Conservation (phyloP, 2,888 invertebrate species). For the Tipula vernalis region DNA sequence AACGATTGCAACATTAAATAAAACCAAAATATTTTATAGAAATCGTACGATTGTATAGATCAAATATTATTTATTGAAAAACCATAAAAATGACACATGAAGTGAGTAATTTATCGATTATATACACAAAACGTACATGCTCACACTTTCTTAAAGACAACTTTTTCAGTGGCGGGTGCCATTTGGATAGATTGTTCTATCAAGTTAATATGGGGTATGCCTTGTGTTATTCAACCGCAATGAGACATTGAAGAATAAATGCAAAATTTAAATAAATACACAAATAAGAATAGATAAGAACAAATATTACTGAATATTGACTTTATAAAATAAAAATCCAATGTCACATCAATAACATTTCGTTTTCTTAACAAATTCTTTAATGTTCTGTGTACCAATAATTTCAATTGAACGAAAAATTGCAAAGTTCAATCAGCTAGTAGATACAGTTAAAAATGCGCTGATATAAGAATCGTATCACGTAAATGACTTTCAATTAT, state of each 20-base stretch:
- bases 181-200: no score
- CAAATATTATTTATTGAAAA: not conserved
- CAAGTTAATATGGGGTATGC: no score
- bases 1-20: not conserved
- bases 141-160: no score
- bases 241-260: not conserved
- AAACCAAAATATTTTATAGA: not conserved
- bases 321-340: not conserved
- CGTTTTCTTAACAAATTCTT: not conserved
- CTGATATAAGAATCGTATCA: not conserved
- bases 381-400: not conserved
- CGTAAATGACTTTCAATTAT: not conserved
- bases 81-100: not conserved
- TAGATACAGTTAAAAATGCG: not conserved
- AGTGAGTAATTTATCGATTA: not conserved
- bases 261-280: not conserved
- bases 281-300: not conserved
- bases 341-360: not conserved
- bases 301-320: not conserved
- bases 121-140: not conserved
- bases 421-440: not conserved
- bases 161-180: no score
- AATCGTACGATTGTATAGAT: not conserved
- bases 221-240: not conserved
- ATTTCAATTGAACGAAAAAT: not conserved